Base-by-base conservation (phyloP, 2,888 invertebrate species). In the Seladonia tumulorum region DNA sequence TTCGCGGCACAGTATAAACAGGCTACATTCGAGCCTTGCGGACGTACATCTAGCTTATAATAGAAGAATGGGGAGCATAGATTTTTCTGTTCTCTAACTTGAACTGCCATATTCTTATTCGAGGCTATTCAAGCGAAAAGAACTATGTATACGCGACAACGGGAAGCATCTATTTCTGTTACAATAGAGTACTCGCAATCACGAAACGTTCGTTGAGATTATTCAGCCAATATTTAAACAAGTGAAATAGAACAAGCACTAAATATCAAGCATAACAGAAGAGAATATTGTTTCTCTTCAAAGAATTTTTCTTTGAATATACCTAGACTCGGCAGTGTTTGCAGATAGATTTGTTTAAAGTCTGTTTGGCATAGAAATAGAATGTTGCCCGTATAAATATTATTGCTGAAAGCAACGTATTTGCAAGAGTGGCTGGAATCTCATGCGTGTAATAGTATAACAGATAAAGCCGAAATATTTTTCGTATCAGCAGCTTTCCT, bases 381-480 rank as follows among this genome's bases (percentile, higher is more conserved):
- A 8, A 53, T 53, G 22, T 53, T 22, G 22, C 22, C 10, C 22
- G 22, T 22, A 53, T 22, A 53, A 53, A 53, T 53, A 49, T 22
- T 22, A 14, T 60, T 60, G n/a, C 25, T 4, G 25, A 5, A 4
- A 22, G 22, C 1, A 60, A 60, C 25, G 16, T 18, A 66, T 66
- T 66, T 35, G 29, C 29, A 35, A 5, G 18, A 16, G 8, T 7
- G 16, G 66, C 16, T 8, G 35, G 2, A 35, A 66, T 7, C 18
- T 18, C 2, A 8, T 14, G n/a, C 25, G 35, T 35, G 35, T 29
- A 66, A 66, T 35, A 35, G 66, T 16, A 66, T 3, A 66, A 66
- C 35, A 35, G 18, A 66, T 66, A 66, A 66, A 60, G 60, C 39
- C 22, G 68, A 35, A 68, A 68, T 39, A 68, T 68, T 68, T 68